phyloP scores from a whole-genome alignment of 2,797 vertebrate species.

The Centropyge bicolor region DNA sequence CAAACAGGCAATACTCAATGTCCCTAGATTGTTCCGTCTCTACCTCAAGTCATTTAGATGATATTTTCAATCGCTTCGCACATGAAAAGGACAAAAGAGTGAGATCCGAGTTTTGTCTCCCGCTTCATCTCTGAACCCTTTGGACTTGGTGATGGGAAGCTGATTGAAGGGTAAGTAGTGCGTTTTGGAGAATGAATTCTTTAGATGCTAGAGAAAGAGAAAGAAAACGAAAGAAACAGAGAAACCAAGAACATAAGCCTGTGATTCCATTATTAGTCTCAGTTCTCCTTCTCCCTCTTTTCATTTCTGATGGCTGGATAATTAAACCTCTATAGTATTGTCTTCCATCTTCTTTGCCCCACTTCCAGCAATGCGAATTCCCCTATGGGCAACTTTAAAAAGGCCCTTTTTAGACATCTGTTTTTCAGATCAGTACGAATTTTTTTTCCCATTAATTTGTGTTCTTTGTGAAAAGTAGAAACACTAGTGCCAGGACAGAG shows the following conservation, averaged over 20 bases:
- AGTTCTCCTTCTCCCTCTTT: constrained; percentile 80
- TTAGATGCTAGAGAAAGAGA: constrained; percentile 77
- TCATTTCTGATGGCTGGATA: constrained; percentile 87
- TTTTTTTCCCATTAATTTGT: constrained; percentile 80
- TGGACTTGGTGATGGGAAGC: constrained; percentile 80
- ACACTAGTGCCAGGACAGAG: constrained; percentile 73
- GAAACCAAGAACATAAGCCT: constrained; percentile 76
- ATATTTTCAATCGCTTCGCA: constrained; percentile 71
- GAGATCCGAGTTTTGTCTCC: constrained; percentile 75
- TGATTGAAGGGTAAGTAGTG: constrained; percentile 87
- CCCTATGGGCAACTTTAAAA: constrained; percentile 83
- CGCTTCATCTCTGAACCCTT: constrained; percentile 83
- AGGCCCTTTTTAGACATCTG: constrained; percentile 81
- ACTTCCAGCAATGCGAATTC: constrained; percentile 83
- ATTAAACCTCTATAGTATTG: constrained; percentile 90
- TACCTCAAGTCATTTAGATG: constrained; percentile 77
- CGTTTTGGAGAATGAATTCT: constrained; percentile 85
- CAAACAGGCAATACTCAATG: constrained; percentile 65
- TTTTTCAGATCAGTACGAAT: constrained; percentile 81
- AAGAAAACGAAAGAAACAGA: constrained; percentile 64
- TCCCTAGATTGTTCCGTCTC: constrained; percentile 69
- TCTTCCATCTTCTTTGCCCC: constrained; percentile 84
- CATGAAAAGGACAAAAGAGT: constrained; percentile 78
- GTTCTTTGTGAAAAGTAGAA: constrained; percentile 82
- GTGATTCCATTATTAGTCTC: constrained; percentile 84